Conservation (phyloP, 2,797 vertebrate species). For the Centropyge bicolor region DNA sequence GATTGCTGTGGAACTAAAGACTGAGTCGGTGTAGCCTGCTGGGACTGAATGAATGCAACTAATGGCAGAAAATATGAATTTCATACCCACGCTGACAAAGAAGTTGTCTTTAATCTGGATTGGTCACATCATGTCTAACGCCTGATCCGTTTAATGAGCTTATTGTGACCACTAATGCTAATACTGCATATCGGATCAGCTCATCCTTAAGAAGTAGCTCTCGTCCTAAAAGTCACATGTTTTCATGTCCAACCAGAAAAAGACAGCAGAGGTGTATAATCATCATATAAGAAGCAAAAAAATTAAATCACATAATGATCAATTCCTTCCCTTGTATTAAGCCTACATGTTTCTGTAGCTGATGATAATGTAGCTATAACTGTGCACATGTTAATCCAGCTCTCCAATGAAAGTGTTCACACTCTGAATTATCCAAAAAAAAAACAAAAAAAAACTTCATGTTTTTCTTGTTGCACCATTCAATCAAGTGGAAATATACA, state of each 20-base stretch:
- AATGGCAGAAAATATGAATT: constrained; percentile 8
- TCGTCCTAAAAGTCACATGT: not conserved
- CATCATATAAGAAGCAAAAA: not conserved
- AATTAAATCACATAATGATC: constrained; percentile 1
- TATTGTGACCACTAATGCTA: not conserved
- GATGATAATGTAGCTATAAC: not conserved
- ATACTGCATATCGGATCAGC: not conserved
- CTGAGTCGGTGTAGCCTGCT: not conserved
- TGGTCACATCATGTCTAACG: not conserved
- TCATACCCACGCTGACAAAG: not conserved
- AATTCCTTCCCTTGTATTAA: not conserved
- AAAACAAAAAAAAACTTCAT: not conserved
- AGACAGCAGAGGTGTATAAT: not conserved
- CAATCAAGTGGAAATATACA: not conserved
- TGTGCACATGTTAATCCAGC: not conserved
- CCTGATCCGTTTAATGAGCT: constrained; percentile 13
- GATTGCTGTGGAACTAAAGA: constrained; percentile 1
- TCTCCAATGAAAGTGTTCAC: not conserved
- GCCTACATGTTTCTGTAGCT: not conserved
- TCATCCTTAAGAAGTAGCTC: not conserved
- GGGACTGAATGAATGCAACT: constrained; percentile 10
- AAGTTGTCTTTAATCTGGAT: constrained; percentile 10
- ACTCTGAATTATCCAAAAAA: not conserved
- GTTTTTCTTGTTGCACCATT: not conserved
- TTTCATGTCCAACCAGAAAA: not conserved